Evolutionary conservation across 2,113 vertebrate species (phyloP), one percentile per base, ranked within the genome.

Genomic region (zebrafish (Danio rerio)): DNA sequence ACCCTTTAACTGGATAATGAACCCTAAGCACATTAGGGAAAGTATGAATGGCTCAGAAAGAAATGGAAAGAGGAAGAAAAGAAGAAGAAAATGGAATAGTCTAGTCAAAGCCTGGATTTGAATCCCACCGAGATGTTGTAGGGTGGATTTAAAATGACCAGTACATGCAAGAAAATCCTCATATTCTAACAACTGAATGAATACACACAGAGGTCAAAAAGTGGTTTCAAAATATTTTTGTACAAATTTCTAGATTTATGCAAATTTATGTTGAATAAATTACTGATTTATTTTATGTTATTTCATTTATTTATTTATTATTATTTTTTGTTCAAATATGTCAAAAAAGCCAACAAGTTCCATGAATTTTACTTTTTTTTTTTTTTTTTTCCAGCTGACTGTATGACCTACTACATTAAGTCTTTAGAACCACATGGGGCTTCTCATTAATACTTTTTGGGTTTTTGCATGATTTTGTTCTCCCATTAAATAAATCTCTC

Each of bases 1-100:
- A 69, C 65, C 65, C 47, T 49, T 69, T n/a, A 69, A 18, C 9
- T 47, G n/a, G 65, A 69, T 45, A 69, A 69, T 69, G n/a, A 2
- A 49, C 10, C 43, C 43, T 18, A 20, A 6, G 10, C 65, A 69
- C 1, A 10, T n/a, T 69, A 1, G 9, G 3, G 47, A 69, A 69
- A 43, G 7, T 40, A 43, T 9, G 9, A 18, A n/a, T 68, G 43
- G 43, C 42, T 47, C 42, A 31, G 31, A 31, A 31, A 31, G 31
- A 31, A 31, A 31, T 31, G 31, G 31, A 31, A 31, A 31, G 31
- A 31, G 3, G 3, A 31, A 31, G 16, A 66, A 45, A 10, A n/a
- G 42, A 42, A 43, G 20, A 66, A 43, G 5, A 15, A 4, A 40
- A 43, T 3, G 40, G 31, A 31, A 31, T 3, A 3, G 40, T 66